These are phyloP conservation scores for Sebastes iracundus DNA, from an alignment of 2,797 vertebrate genomes.

Conservation along the genomic window DNA sequence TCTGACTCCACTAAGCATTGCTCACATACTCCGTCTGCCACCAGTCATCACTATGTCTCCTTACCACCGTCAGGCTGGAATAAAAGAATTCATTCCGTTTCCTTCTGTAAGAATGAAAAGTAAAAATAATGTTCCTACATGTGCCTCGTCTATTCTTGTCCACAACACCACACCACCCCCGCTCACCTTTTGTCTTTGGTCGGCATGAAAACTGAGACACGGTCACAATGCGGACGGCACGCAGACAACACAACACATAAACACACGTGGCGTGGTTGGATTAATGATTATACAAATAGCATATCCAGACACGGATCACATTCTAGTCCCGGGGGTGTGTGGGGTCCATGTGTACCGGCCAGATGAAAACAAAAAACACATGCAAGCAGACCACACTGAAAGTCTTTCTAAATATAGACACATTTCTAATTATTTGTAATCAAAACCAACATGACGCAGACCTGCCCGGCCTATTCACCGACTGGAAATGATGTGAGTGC, in stretches of 20 bases:
- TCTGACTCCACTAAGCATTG: not conserved
- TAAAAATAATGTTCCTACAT: not conserved
- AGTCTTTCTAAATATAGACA: conserved; percentile 27
- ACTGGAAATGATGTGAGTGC: conserved; percentile 24
- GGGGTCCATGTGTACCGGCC: conserved; percentile 20
- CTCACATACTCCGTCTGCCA: not conserved
- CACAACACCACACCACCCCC: not conserved
- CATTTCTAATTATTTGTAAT: conserved; percentile 36
- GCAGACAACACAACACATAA: conserved; percentile 41
- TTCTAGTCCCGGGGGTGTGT: conserved; percentile 46
- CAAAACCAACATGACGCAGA: conserved; percentile 10
- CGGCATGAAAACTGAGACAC: conserved; percentile 9
- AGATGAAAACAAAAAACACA: conserved; percentile 57
- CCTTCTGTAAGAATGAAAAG: not conserved
- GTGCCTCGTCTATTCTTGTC: not conserved
- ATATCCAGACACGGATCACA: conserved; percentile 43
- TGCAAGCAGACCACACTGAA: conserved; percentile 49
- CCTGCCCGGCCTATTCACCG: not conserved
- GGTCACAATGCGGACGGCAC: conserved; percentile 7
- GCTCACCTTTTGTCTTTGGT: not conserved
- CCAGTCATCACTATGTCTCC: not conserved
- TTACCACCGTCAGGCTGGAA: not conserved
- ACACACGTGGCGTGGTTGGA: conserved; percentile 47
- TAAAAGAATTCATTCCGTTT: not conserved
- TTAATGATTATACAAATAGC: conserved; percentile 58